Evolutionary conservation across 2,113 vertebrate genomes (phyloP).

Genomic region (Monarcha castaneiventris): DNA sequence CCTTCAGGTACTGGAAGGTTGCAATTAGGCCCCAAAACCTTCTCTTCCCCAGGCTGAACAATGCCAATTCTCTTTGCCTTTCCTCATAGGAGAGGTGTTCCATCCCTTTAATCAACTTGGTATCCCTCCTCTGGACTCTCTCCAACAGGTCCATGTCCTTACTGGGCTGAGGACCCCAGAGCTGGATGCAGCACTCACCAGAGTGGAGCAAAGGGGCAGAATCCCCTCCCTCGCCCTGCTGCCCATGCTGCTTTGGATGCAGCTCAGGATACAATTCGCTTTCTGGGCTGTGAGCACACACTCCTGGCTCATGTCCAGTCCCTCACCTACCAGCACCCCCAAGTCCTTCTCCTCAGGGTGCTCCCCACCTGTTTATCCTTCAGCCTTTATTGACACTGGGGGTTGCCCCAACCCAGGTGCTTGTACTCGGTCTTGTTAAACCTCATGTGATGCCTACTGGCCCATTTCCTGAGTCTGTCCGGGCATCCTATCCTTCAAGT

Average conservation of each 20-base stretch:
- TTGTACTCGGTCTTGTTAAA: background rate
- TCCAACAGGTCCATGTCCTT: background rate
- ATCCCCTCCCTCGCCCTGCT: background rate
- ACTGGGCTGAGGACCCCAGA: background rate
- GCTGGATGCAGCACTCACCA: background rate
- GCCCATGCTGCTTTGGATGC: fast-evolving
- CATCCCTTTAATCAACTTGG: background rate
- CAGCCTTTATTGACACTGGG: no score
- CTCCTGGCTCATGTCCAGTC: background rate
- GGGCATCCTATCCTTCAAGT: background rate
- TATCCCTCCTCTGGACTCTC: background rate
- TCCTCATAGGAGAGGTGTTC: background rate
- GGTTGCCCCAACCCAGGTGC: background rate
- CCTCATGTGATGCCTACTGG: background rate
- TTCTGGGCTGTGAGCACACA: background rate
- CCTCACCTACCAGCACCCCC: fast-evolving
- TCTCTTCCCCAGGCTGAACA: background rate
- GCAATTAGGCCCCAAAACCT: background rate
- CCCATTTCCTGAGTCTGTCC: background rate
- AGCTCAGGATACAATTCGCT: background rate
- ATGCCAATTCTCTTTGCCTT: background rate
- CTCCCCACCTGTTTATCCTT: background rate
- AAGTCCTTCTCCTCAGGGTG: background rate
- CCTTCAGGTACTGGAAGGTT: background rate
- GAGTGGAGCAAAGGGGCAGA: background rate